Evolutionary conservation across 2,113 vertebrate genomes (phyloP), one percentile per base, ranked within the genome.

Genomic region (Monarcha castaneiventris): DNA sequence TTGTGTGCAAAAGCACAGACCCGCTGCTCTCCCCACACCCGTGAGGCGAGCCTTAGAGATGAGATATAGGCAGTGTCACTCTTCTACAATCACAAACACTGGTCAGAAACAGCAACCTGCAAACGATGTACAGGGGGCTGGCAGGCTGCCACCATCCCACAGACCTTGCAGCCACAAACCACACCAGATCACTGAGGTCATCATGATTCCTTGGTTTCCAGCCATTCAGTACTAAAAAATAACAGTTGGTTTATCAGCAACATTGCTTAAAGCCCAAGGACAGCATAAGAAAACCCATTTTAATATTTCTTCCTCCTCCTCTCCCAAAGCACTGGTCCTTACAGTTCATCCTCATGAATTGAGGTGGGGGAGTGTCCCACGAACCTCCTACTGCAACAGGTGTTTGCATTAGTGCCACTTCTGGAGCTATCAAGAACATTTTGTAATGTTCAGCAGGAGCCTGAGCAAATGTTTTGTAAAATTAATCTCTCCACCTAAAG

Each of bases 51-150:
- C 33, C 93, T 93, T 52, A 90, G 95, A 95, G 93, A 90, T 95
- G 93, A 98, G 79, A 96, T 97, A 96, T 72, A 92, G 94, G 91
- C 95, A 93, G 79, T 67, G 82, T 93, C 96, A 71, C 83, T 96
- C 94, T 93, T 93, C 94, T 94, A 84, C 96, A 94, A 94, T 93
- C 97, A 95, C 97, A 97, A 96, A 97, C 96, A 82, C 91, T 14
- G 4, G 89, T 93, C 97, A 97, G 94, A 94, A 97, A 97, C 63
- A 86, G 89, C 92, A 95, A 96, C 94, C 96, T 93, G 95, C 87
- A 93, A 91, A 75, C 83, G 94, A 95, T 69, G 72, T 48, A 62
- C 4, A 16, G 83, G 63, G 63, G 66, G 83, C 88, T 97, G 98
- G 96, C 96, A 95, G 87, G 69, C 94, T 95, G 97, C 97, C 97